Conservation (phyloP, 1,140 invertebrate species). For the Drosophila aff. region DNA sequence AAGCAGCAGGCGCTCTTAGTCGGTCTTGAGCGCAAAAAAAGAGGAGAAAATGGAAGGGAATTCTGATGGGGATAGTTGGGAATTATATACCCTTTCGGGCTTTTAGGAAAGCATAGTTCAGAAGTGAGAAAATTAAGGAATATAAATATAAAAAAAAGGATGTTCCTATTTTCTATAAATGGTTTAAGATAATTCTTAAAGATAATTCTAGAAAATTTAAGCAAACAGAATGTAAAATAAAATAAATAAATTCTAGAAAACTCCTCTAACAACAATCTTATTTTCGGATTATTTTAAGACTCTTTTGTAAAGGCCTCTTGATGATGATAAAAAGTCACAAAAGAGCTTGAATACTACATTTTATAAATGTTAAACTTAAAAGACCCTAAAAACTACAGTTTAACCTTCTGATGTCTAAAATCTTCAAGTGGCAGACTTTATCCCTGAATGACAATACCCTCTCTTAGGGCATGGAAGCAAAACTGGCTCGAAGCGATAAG, state of each 20-base stretch:
- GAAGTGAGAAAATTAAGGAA: neutral
- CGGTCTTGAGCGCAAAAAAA: slow-evolving; percentile 17
- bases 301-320: neutral
- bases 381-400: no score
- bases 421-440: neutral
- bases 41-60: slow-evolving; percentile 10
- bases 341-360: neutral
- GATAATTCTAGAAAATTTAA: no score
- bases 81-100: neutral
- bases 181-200: no score
- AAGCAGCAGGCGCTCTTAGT: slow-evolving; percentile 67
- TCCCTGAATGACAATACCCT: neutral
- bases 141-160: no score
- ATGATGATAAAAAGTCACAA: neutral
- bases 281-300: no score
- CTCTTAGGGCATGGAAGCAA: slow-evolving; percentile 1
- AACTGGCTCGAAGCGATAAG: slow-evolving; percentile 45
- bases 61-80: accelerated
- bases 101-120: no score
- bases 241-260: no score
- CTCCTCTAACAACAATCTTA: no score
- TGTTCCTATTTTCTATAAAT: no score
- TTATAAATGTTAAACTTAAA: no score
- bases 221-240: no score
- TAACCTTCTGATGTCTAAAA: no score